These are phyloP conservation scores for Lynx canadensis DNA, from an alignment of 2,113 vertebrate genomes.

Conservation along the genomic window DNA sequence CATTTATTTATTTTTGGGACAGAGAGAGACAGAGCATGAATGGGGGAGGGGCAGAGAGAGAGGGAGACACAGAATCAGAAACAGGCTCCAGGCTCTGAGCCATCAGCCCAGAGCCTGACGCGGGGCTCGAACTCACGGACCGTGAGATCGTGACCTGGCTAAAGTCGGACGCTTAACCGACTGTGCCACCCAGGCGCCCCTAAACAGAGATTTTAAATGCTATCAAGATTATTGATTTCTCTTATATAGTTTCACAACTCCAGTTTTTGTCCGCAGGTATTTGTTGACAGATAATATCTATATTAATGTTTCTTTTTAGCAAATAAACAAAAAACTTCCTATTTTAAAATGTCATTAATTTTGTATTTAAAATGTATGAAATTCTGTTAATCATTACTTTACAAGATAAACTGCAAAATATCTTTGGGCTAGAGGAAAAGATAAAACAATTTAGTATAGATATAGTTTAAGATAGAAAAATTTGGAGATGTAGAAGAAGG, in stretches of 20 bases:
- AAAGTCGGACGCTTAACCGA: no score
- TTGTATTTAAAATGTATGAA: neutral
- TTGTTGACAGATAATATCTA: neutral
- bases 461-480: neutral
- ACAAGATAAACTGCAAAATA: neutral
- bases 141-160: no score
- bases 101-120: no score
- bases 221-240: neutral
- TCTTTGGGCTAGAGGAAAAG: neutral
- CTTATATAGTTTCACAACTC: neutral
- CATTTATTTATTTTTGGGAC: no score
- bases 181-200: no score
- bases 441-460: neutral
- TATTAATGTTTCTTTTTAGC: neutral
- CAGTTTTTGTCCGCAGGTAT: neutral
- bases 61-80: no score
- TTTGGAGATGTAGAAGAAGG: neutral
- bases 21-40: no score
- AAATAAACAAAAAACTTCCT: neutral
- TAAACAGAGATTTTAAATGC: neutral
- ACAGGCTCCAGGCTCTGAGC: no score
- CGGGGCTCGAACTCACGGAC: no score
- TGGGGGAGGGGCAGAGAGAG: no score
- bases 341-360: neutral
- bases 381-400: neutral